A percentile compares a stretch with the other conserved stretches of the same genome.
Evolutionary conservation across 1,140 invertebrate genomes (phyloP).

Genomic region (Dendrolimus punctatus): DNA sequence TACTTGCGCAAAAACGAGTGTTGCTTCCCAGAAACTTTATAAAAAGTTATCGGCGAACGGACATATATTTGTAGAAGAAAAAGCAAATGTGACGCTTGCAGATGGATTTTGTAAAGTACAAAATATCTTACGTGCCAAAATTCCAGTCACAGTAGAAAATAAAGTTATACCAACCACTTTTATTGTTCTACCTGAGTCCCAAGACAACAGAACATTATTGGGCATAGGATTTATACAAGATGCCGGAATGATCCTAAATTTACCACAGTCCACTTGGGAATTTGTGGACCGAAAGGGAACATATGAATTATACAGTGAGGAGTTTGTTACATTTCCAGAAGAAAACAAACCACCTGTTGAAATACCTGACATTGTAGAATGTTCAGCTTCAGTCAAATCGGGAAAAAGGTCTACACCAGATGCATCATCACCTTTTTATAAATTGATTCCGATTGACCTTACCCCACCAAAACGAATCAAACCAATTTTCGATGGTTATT

Average conservation of each 20-base stretch:
- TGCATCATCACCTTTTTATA: no score
- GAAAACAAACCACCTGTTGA: no score
- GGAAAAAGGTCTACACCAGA: no score
- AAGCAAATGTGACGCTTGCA: constrained; percentile 3
- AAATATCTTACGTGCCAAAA: neutral
- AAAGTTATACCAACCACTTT: constrained; percentile 3
- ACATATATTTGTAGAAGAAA: constrained; percentile 1
- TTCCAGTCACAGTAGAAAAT: neutral
- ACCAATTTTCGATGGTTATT: no score
- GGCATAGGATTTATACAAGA: constrained; percentile 12
- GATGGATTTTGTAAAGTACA: constrained; percentile 8
- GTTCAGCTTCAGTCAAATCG: no score
- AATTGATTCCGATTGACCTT: no score
- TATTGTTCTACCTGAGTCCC: constrained; percentile 7
- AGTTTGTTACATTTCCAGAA: no score
- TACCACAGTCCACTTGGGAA: constrained; percentile 3
- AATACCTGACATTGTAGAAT: no score
- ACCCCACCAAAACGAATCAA: no score
- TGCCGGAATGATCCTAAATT: constrained; percentile 6
- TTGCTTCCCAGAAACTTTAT: neutral
- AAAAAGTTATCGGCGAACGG: no score
- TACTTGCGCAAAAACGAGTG: constrained; percentile 9
- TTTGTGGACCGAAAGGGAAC: no score
- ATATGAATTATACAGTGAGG: no score
- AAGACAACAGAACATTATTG: constrained; percentile 5